Conservation (phyloP, 2,888 invertebrate genomes). For the Eupelmus urozonus region DNA sequence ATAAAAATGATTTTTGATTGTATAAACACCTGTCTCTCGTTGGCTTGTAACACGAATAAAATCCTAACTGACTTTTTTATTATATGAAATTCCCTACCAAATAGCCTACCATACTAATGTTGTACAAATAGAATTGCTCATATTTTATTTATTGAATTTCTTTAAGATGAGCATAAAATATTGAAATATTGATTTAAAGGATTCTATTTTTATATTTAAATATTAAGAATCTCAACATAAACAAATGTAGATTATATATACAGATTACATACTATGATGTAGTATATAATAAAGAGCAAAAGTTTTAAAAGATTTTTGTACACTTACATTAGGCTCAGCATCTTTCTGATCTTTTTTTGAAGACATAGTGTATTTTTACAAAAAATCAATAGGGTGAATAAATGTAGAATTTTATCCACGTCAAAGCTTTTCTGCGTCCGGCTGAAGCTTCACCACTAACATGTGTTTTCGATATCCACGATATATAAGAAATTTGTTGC, state of each 20-base stretch:
- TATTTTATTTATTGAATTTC: too few relatives aligned
- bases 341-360: constrained; percentile 53
- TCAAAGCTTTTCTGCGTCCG: constrained; percentile 43
- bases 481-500: constrained; percentile 1
- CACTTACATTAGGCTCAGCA: constrained; percentile 49
- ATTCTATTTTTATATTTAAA: background rate
- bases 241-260: background rate
- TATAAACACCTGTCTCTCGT: too few relatives aligned
- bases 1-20: too few relatives aligned
- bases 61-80: too few relatives aligned
- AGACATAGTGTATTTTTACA: constrained; percentile 46
- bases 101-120: too few relatives aligned
- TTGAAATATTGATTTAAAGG: background rate
- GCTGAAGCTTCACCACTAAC: constrained; percentile 16
- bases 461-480: constrained; percentile 37
- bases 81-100: too few relatives aligned
- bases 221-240: background rate
- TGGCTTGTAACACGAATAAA: too few relatives aligned
- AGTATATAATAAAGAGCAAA: too few relatives aligned
- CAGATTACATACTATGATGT: background rate
- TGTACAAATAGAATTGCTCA: too few relatives aligned
- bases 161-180: background rate
- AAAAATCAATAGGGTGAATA: constrained; percentile 9
- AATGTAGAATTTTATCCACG: constrained; percentile 41
- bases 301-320: too few relatives aligned